Conservation (phyloP, 2,888 invertebrate species). For the Amblyjoppa proteus region DNA sequence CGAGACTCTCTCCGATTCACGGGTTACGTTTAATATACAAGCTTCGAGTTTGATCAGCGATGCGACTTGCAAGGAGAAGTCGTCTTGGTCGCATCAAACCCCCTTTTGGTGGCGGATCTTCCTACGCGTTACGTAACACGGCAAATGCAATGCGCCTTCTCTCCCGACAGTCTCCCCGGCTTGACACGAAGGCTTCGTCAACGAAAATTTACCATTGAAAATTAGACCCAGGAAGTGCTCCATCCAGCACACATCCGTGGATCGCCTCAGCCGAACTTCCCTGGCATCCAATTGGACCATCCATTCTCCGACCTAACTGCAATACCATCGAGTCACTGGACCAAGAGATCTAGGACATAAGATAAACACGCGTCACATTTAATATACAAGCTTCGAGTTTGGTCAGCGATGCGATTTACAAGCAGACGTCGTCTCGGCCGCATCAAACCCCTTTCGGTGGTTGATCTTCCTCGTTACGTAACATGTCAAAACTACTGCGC, state of each 20-base stretch:
- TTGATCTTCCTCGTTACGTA: conserved; percentile 37
- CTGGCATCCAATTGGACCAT: background rate
- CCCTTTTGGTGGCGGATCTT: conserved; percentile 27
- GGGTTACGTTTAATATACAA: conserved; percentile 83
- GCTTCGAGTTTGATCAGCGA: conserved; percentile 84
- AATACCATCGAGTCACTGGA: background rate
- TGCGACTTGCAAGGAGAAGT: conserved; percentile 82
- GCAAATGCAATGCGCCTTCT: conserved; percentile 68
- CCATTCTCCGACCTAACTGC: background rate
- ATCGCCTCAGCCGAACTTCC: background rate
- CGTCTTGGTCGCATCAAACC: conserved; percentile 60
- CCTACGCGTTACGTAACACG: conserved; percentile 40
- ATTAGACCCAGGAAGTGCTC: background rate
- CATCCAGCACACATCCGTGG: background rate
- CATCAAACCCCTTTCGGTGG: conserved; percentile 49
- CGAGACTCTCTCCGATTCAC: conserved; percentile 53
- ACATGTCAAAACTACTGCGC: conserved; percentile 69
- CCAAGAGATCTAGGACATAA: conserved; percentile 60
- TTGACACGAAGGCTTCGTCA: conserved; percentile 2
- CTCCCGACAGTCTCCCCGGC: background rate
- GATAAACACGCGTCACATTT: conserved; percentile 79
- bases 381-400: conserved; percentile 84
- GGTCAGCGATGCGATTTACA: conserved; percentile 84
- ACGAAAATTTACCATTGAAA: conserved; percentile 17
- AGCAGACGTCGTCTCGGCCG: conserved; percentile 74